Conservation (phyloP, 2,113 vertebrate species). For the Hiodon alosoides region DNA sequence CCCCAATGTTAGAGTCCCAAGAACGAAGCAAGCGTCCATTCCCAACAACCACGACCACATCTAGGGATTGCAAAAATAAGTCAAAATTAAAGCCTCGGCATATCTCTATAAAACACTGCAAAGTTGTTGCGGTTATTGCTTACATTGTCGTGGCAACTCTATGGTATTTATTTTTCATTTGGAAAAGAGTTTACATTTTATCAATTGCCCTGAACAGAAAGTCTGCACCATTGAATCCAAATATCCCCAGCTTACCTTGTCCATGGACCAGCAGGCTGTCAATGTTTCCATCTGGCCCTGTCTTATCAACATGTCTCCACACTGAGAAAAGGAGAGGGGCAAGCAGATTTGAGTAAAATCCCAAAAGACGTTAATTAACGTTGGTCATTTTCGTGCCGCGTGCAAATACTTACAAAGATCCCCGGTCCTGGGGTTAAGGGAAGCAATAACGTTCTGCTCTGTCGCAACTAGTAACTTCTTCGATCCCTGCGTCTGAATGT, state of each 20-base stretch:
- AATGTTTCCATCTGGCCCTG: slow-evolving; percentile 73
- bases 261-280: slow-evolving; percentile 78
- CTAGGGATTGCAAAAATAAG: slow-evolving; percentile 47
- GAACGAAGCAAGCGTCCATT: slow-evolving; percentile 82
- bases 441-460: slow-evolving; percentile 87
- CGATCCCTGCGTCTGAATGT: slow-evolving; percentile 75
- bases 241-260: slow-evolving; percentile 65
- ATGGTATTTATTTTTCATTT: too few relatives aligned
- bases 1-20: slow-evolving; percentile 88
- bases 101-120: too few relatives aligned
- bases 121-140: too few relatives aligned
- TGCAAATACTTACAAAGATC: slow-evolving; percentile 78
- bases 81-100: too few relatives aligned
- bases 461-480: slow-evolving; percentile 88
- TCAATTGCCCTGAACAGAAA: too few relatives aligned
- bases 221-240: not conserved
- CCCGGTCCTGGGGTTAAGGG: slow-evolving; percentile 81
- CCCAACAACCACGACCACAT: slow-evolving; percentile 79
- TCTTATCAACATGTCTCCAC: slow-evolving; percentile 92
- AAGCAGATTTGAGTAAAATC: too few relatives aligned
- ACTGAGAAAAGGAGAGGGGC: slow-evolving; percentile 53
- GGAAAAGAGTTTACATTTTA: too few relatives aligned
- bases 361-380: too few relatives aligned
- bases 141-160: too few relatives aligned
- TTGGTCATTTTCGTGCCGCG: too few relatives aligned